Evolutionary conservation across 2,113 vertebrate genomes (phyloP).

Genomic region (Pantherophis guttatus): DNA sequence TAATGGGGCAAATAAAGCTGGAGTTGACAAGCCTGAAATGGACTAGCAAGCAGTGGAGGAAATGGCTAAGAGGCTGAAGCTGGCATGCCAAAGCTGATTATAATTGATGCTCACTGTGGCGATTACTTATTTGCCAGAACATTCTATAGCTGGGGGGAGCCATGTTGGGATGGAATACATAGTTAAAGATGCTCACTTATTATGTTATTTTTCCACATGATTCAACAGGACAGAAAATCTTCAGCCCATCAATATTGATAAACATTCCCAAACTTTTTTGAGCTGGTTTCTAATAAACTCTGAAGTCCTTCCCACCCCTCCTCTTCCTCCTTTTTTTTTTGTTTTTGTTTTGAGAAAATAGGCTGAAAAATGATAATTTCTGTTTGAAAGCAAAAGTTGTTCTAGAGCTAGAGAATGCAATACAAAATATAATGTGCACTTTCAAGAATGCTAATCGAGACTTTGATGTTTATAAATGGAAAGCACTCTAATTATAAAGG

Average conservation of each 20-base stretch:
- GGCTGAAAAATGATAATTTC: neutral
- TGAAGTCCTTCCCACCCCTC: neutral
- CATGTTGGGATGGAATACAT: neutral
- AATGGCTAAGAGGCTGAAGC: neutral
- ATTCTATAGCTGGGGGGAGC: neutral
- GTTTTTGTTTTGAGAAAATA: neutral
- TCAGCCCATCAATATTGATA: neutral
- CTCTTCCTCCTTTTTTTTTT: too few relatives aligned
- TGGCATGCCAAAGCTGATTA: neutral
- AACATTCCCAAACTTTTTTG: neutral
- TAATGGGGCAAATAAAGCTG: neutral
- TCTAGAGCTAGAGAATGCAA: neutral
- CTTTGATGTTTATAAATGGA: neutral
- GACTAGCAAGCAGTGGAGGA: neutral
- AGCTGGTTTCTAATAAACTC: neutral
- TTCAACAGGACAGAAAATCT: neutral
- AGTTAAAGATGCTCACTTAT: neutral
- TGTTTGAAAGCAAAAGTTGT: neutral
- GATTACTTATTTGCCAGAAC: neutral
- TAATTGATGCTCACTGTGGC: neutral
- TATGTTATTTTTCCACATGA: neutral
- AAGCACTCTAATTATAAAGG: neutral
- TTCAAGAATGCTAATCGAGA: neutral
- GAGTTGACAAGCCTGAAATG: neutral
- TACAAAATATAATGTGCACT: neutral